Base-by-base conservation (phyloP, 2,888 invertebrate species). In the Drosophila antonietae region DNA sequence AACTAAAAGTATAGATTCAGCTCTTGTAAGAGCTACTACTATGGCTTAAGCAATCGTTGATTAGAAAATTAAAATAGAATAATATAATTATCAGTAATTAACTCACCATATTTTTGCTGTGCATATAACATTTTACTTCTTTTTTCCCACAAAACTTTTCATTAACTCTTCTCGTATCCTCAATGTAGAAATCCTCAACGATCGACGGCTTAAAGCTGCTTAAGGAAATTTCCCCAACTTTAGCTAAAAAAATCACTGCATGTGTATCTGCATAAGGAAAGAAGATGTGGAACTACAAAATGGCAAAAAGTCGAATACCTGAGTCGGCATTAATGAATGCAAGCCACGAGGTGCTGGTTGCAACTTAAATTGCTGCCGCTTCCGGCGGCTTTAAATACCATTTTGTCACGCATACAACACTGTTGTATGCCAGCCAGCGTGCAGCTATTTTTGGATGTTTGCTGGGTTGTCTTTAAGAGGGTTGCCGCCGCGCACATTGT, bases 331-430 rank as follows among this genome's bases (percentile, higher is more conserved):
- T 78, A 78, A 75, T 77, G 76, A 77, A 77, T 77, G 76, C 76
- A 69, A 57, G 62, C 65, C 74, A 66, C 70, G 70, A 79, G 79
- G 76, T 60, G 85, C 71, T 81, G 81, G 75, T 66, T 83, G 91
- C 86, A 91, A 90, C 90, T 91, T 91, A 91, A 91, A 92, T 92
- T 91, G 91, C 90, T 91, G 90, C 88, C 90, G 89, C 91, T 91
- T 91, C 92, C 92, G 91, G 91, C 81, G 83, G 88, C 86, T 90
- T 90, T 91, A 92, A 92, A 91, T 92, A 89, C 91, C 89, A 85
- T 83, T 78, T 88, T 91, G 92, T 92, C 92, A 92, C 92, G 92
- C 92, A 92, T 91, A 84, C 85, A 84, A 83, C 80, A 77, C 81
- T 71, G 80, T 80, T 84, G 80, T 75, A 7, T 84, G 80, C 77